phyloP scores from a whole-genome alignment of 2,113 vertebrate species.

The Osmerus eperlanus region DNA sequence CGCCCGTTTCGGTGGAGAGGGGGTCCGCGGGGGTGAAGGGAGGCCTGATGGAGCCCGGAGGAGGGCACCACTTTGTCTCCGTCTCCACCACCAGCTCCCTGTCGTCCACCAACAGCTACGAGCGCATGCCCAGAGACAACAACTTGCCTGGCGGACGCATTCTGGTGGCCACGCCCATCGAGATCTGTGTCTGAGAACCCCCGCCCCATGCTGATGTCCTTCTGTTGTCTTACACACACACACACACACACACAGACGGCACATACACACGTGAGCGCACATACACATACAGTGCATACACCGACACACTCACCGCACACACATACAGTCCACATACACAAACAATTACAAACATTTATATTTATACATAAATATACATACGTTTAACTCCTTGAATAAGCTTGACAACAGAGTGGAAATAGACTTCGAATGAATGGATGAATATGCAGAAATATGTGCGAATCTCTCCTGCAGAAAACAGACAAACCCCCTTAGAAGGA shows the following conservation, averaged over 20 bases:
- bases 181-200: slow-evolving; percentile 75
- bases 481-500: too few relatives aligned
- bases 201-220: neutral
- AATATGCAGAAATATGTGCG: slow-evolving; percentile 3
- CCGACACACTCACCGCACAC: neutral
- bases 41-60: slow-evolving; percentile 50
- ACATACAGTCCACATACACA: slow-evolving; percentile 1
- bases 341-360: neutral
- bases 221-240: neutral
- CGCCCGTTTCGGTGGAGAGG: slow-evolving; percentile 46
- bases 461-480: too few relatives aligned
- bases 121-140: slow-evolving; percentile 72
- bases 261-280: slow-evolving; percentile 38
- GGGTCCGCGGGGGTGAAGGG: slow-evolving; percentile 52
- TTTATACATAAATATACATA: neutral
- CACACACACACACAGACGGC: slow-evolving; percentile 18
- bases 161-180: slow-evolving; percentile 78
- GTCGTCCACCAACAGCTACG: slow-evolving; percentile 79
- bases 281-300: slow-evolving; percentile 14
- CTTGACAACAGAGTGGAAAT: neutral
- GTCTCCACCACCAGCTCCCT: slow-evolving; percentile 77
- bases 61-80: slow-evolving; percentile 69
- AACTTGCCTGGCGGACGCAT: slow-evolving; percentile 67
- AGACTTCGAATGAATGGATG: neutral
- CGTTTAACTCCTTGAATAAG: neutral